phyloP scores from a whole-genome alignment of 2,113 vertebrate species.

The Smithornis capensis region DNA sequence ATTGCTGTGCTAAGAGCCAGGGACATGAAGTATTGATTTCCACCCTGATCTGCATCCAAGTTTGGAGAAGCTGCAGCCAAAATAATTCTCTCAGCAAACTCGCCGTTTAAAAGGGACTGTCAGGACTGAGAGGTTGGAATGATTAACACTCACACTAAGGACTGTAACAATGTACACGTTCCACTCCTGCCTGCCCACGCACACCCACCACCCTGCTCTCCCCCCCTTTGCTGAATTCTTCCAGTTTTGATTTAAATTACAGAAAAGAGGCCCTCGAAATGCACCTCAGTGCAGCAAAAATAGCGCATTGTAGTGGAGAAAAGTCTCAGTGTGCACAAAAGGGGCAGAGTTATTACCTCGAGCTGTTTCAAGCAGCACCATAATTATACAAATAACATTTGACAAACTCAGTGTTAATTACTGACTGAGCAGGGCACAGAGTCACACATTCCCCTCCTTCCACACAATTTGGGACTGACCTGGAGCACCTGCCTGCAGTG shows the following conservation, averaged over 20 bases:
- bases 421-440: background rate
- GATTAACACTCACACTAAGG: background rate
- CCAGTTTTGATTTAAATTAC: background rate
- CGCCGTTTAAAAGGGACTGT: accelerated
- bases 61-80: background rate
- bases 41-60: background rate
- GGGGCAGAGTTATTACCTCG: background rate
- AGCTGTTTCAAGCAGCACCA: background rate
- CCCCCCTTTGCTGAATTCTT: background rate
- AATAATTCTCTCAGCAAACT: background rate
- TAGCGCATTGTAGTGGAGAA: accelerated
- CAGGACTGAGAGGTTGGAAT: background rate
- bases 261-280: background rate
- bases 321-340: background rate
- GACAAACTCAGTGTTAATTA: slow-evolving; percentile 1
- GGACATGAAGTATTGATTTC: background rate
- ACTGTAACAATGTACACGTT: background rate
- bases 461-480: background rate
- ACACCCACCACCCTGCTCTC: background rate
- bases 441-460: background rate
- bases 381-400: background rate
- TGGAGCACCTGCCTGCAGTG: background rate
- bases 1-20: background rate
- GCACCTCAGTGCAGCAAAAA: background rate
- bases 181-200: background rate